Evolutionary conservation across 2,113 vertebrate genomes (phyloP).

Genomic region (Himantopus leucocephalus): DNA sequence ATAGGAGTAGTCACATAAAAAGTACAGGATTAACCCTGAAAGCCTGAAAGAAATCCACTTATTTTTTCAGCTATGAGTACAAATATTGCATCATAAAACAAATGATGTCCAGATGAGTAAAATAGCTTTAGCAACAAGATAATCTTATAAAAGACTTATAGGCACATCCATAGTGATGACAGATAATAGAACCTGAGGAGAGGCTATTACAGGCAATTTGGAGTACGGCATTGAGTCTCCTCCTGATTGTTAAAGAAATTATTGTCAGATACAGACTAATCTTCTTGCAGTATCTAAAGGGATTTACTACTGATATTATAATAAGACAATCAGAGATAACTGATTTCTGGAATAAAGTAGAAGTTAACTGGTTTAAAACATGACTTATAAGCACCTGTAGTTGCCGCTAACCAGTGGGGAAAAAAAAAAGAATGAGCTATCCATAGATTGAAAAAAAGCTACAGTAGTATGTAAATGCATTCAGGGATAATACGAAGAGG

Average conservation of each 20-base stretch:
- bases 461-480: neutral
- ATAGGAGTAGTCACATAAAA: neutral
- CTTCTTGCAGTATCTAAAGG: neutral
- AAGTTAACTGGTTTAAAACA: neutral
- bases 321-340: neutral
- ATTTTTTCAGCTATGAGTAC: neutral
- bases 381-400: neutral
- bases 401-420: neutral
- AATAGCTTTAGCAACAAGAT: neutral
- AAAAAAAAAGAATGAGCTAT: neutral
- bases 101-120: neutral
- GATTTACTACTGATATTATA: neutral
- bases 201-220: neutral
- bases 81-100: conserved; percentile 9
- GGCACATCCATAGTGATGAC: neutral
- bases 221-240: neutral
- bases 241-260: neutral
- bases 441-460: neutral
- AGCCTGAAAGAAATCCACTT: neutral
- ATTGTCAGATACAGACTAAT: neutral
- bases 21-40: neutral
- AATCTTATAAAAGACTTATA: neutral
- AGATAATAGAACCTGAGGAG: neutral
- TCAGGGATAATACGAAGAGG: neutral
- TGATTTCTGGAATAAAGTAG: neutral